A percentile compares a stretch with the other conserved stretches of the same genome.
Conservation (phyloP, 2,797 vertebrate species). For the Sphenodon punctatus region DNA sequence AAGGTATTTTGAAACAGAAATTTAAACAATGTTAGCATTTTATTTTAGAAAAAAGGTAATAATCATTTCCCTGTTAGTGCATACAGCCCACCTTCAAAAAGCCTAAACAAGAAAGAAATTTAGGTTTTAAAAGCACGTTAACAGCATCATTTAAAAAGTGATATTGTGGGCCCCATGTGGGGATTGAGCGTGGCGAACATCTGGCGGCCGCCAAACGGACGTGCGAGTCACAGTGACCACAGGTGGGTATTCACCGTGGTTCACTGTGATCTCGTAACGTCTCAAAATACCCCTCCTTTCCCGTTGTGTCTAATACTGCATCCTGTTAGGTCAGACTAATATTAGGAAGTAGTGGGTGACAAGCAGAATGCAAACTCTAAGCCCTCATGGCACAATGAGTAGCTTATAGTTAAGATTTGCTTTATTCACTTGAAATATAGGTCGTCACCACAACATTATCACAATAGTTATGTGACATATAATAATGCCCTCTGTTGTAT, state of each 20-base stretch:
- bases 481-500: neutral
- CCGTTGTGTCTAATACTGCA: neutral
- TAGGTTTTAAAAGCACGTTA: neutral
- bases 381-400: neutral
- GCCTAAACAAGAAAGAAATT: neutral
- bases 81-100: neutral
- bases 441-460: fast-evolving
- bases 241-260: too few relatives aligned
- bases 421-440: neutral
- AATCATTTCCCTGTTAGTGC: neutral
- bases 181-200: too few relatives aligned
- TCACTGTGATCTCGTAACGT: too few relatives aligned
- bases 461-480: neutral
- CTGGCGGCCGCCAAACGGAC: too few relatives aligned
- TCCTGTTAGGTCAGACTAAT: neutral
- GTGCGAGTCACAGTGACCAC: too few relatives aligned
- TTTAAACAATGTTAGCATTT: neutral
- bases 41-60: neutral
- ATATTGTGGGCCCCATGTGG: too few relatives aligned
- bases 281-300: neutral
- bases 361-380: neutral
- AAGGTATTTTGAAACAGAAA: neutral
- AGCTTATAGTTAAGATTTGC: neutral
- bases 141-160: too few relatives aligned
- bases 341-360: neutral